phyloP scores from a whole-genome alignment of 1,140 invertebrate species.

The Macrocentrus cingulum region DNA sequence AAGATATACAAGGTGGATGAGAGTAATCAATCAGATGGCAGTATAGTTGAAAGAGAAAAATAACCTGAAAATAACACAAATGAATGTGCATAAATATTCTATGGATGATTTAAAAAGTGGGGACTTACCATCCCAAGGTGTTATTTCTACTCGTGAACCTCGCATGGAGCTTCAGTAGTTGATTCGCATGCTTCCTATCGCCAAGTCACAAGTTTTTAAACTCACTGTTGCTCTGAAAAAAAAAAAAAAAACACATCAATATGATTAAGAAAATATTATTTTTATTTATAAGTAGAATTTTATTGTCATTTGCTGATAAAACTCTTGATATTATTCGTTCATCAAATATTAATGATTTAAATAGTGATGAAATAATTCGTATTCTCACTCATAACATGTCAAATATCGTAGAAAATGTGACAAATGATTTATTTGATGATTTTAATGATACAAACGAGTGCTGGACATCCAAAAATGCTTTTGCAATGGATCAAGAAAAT shows the following conservation, averaged over 20 bases:
- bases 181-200: background rate
- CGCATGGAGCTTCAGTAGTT: constrained; percentile 2
- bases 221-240: background rate
- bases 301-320: constrained; percentile 19
- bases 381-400: constrained; percentile 38
- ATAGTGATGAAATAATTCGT: constrained; percentile 41
- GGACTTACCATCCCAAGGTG: background rate
- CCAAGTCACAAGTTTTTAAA: background rate
- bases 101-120: too few species aligned
- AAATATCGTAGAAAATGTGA: constrained; percentile 36
- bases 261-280: constrained; percentile 26
- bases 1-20: too few species aligned
- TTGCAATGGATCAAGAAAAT: constrained; percentile 25
- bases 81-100: too few species aligned
- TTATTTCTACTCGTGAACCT: too few species aligned
- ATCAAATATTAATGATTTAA: constrained; percentile 28
- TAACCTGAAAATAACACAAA: too few species aligned
- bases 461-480: constrained; percentile 10
- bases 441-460: constrained; percentile 22
- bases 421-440: constrained; percentile 31
- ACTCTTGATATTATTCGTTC: constrained; percentile 33
- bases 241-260: background rate
- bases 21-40: too few species aligned
- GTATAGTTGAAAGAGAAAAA: too few species aligned
- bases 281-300: too few species aligned